A percentile compares a stretch with the other conserved stretches of the same genome.
These are phyloP conservation scores for Mesocentrotus franciscanus DNA, from an alignment of 53 echinoderm and acorn worm species.

Conservation along the genomic window DNA sequence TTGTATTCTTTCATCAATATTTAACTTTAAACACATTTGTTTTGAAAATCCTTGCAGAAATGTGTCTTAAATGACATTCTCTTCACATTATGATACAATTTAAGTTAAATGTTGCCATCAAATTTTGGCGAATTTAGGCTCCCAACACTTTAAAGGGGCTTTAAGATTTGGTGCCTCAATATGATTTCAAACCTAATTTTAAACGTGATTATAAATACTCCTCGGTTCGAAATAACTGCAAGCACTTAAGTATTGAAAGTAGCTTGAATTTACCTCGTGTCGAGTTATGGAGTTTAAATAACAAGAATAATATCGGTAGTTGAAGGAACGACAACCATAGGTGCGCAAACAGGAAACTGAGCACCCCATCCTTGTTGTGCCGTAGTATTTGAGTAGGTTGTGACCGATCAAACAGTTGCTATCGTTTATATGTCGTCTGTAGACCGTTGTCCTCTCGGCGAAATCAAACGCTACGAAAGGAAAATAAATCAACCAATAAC, in stretches of 20 bases:
- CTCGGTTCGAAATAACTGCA: slow-evolving; percentile 51
- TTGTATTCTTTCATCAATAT: no score
- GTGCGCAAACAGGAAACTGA: slow-evolving; percentile 44
- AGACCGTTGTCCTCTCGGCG: slow-evolving; percentile 6
- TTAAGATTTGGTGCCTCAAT: not conserved
- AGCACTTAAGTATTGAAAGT: not conserved
- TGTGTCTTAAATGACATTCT: no score
- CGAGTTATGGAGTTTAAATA: slow-evolving; percentile 20
- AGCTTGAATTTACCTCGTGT: slow-evolving; percentile 46
- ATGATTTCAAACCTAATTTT: not conserved
- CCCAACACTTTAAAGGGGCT: no score
- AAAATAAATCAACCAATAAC: no score
- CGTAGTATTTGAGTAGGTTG: not conserved
- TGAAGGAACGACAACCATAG: slow-evolving; percentile 40
- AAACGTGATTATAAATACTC: slow-evolving; percentile 43
- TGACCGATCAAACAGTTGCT: slow-evolving; percentile 34
- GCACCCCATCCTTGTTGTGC: not conserved
- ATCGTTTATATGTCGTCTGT: not conserved
- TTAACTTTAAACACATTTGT: no score
- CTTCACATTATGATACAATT: no score
- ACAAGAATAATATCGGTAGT: not conserved
- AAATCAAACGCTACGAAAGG: not conserved
- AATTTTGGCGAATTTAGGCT: no score
- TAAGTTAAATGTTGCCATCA: no score
- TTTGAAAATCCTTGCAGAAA: no score